These are phyloP conservation scores for Calyptommatus sinebrachiatus DNA, from an alignment of 2,113 vertebrate species.

Conservation along the genomic window DNA sequence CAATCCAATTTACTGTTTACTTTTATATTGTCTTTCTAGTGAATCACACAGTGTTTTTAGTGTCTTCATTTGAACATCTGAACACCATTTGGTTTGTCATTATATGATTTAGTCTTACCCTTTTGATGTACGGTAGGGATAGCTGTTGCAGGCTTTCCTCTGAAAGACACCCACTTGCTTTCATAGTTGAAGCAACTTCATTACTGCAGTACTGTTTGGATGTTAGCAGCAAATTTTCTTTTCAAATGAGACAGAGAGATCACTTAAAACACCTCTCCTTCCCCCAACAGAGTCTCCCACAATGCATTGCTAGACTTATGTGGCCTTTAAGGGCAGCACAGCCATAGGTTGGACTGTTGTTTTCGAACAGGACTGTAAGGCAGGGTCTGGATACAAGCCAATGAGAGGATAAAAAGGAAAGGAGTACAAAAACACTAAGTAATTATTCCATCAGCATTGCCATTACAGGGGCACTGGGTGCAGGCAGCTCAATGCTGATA, in stretches of 20 bases:
- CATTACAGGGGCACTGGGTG: constrained; percentile 65
- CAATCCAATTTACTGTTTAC: neutral
- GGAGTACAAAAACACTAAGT: constrained; percentile 63
- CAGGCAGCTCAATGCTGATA: constrained; percentile 78
- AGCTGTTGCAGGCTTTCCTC: constrained; percentile 33
- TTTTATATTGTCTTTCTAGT: neutral
- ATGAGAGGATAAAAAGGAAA: constrained; percentile 78
- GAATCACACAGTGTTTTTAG: neutral
- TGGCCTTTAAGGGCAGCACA: constrained; percentile 54
- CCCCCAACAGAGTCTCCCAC: constrained; percentile 67
- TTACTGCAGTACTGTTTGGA: neutral
- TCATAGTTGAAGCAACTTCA: neutral
- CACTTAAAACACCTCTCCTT: neutral
- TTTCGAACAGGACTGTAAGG: constrained; percentile 74
- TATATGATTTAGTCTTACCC: neutral
- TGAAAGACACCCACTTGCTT: constrained; percentile 10
- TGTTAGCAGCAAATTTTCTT: constrained; percentile 2
- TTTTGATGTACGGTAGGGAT: constrained; percentile 4
- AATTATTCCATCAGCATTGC: constrained; percentile 70
- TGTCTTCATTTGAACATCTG: neutral
- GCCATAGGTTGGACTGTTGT: constrained; percentile 90
- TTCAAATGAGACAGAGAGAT: neutral
- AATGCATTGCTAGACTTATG: constrained; percentile 77
- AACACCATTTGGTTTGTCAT: neutral
- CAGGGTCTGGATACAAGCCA: constrained; percentile 85